Base-by-base conservation (phyloP, 2,797 vertebrate species). In the Alauda arvensis region DNA sequence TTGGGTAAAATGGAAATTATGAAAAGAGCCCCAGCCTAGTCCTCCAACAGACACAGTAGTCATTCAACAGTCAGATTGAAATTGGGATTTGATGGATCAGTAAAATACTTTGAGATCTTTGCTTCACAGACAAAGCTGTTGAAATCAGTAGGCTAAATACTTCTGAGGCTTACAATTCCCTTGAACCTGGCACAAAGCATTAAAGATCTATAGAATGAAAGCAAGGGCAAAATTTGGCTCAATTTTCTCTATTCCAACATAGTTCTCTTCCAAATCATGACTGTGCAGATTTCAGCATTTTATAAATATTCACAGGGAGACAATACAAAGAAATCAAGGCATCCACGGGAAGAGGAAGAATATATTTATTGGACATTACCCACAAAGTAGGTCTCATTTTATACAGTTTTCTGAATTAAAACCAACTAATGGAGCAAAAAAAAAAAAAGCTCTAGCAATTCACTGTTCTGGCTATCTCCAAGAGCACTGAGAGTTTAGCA, bases 71-170 rank as follows among this genome's bases (percentile, higher is more conserved):
- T 55, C 42, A 69, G 33, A 91, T 3, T 68, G 66, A 91, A 80
- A 80, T 1, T 68, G 31, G 20, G 25, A 77, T 71, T 77, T 90
- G 59, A 83, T 49, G 26, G 62, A 43, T 82, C 67, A 51, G 14
- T 69, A 85, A 76, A 14, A 68, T 53, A 68, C 9, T 66, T 46
- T 52, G 59, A 92, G 72, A 85, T 46, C 55, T 71, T 67, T 78
- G 34, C 66, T 80, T 83, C 52, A 60, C 16, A 52, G 39, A 84
- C 18, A 90, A 85, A 85, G 60, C 25, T 81, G n/a, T 51, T 75
- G 61, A 84, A 92, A 86, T 79, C 62, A 79, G 55, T 56, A 79
- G 51, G 43, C 43, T 89, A 93, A 91, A 80, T 66, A 78, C 33
- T 69, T 34, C 31, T 37, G 42, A 61, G 66, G 43, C 26, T 84